A percentile compares a stretch with the other conserved stretches of the same genome.
Conservation (phyloP, 2,888 invertebrate species). For the Pachydiplax longipennis region DNA sequence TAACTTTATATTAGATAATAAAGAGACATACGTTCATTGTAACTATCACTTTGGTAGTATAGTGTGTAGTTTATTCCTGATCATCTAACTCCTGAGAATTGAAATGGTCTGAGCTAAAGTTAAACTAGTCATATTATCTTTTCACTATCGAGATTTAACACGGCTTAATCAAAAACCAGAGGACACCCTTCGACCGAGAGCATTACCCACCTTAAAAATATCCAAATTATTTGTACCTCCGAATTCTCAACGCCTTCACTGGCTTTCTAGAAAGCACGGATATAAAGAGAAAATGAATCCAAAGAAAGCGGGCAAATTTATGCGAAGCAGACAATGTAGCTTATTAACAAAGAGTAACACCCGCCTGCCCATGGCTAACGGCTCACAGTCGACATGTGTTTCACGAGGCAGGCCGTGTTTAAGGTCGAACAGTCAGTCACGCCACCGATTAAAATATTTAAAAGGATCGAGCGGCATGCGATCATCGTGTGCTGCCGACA, state of each 20-base stretch:
- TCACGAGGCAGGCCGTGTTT: neutral
- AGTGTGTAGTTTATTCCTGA: too few relatives aligned
- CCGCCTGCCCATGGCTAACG: neutral
- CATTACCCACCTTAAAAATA: too few relatives aligned
- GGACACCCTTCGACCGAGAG: too few relatives aligned
- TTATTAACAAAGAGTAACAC: neutral
- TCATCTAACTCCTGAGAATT: too few relatives aligned
- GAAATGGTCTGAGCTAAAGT: too few relatives aligned
- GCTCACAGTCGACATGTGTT: neutral
- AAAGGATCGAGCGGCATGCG: neutral
- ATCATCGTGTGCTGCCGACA: neutral
- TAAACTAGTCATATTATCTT: too few relatives aligned
- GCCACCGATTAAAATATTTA: neutral
- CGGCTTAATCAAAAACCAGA: too few relatives aligned
- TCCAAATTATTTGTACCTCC: too few relatives aligned
- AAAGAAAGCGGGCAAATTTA: neutral
- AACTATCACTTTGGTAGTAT: too few relatives aligned
- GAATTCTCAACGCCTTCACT: neutral
- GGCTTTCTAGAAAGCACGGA: neutral
- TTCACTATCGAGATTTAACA: too few relatives aligned
- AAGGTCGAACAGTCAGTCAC: neutral
- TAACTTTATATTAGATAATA: too few relatives aligned
- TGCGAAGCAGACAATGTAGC: neutral
- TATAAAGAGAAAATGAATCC: neutral
- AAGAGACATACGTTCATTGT: too few relatives aligned